Evolutionary conservation across 2,113 vertebrate species (phyloP).

Genomic region (Entomyzon cyanotis): DNA sequence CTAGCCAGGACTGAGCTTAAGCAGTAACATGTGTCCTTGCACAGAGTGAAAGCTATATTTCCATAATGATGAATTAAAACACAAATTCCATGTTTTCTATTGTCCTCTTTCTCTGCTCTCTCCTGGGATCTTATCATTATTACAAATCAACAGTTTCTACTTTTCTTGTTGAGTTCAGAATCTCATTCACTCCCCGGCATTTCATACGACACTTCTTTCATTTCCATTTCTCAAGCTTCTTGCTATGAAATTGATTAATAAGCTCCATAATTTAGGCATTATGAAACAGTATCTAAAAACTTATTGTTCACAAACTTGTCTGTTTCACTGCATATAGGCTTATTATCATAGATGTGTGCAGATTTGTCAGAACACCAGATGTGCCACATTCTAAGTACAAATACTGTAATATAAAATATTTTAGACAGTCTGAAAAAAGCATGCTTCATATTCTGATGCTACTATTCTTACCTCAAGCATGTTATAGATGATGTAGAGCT

Average conservation of each 20-base stretch:
- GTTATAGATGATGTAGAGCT: constrained; percentile 99
- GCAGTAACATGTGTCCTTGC: not conserved
- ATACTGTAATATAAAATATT: not conserved
- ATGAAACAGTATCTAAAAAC: not conserved
- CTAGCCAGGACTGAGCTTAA: not conserved
- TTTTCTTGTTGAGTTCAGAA: not conserved
- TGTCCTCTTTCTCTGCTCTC: not conserved
- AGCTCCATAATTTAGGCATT: not conserved
- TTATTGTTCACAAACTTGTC: not conserved
- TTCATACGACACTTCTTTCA: not conserved
- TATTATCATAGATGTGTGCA: not conserved
- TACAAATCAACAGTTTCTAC: not conserved
- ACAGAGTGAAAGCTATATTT: not conserved
- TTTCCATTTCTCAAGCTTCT: not conserved
- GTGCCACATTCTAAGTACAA: not conserved
- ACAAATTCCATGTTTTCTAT: not conserved
- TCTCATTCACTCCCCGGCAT: not conserved
- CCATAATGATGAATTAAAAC: not conserved
- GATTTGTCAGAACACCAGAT: not conserved
- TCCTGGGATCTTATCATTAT: not conserved
- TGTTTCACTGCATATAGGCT: not conserved
- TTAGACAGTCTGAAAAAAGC: not conserved
- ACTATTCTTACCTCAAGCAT: constrained; percentile 92
- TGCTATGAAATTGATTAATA: not conserved
- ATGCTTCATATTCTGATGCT: not conserved